A percentile compares a stretch with the other conserved stretches of the same genome.
Conservation (phyloP, 2,797 vertebrate species). For the Benthosema pterotum region DNA sequence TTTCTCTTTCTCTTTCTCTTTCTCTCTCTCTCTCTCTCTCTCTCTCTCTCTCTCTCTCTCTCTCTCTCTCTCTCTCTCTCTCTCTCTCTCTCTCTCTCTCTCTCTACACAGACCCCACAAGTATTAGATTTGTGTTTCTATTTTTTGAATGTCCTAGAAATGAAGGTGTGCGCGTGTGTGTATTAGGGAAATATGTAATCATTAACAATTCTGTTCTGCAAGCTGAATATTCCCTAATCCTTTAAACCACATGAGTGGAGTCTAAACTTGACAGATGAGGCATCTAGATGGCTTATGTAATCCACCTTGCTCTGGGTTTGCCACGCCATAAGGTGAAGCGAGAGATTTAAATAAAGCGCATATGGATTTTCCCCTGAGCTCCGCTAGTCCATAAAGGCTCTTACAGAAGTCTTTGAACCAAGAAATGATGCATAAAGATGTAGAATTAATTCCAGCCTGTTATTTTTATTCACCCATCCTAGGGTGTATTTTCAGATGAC, state of each 20-base stretch:
- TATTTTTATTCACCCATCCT: too few species aligned
- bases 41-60: too few species aligned
- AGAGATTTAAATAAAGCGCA: constrained; percentile 7
- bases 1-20: too few species aligned
- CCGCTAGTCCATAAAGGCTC: neutral
- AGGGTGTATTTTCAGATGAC: neutral
- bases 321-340: constrained; percentile 31
- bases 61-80: too few species aligned
- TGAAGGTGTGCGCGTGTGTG: constrained; percentile 10
- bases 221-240: constrained; percentile 26
- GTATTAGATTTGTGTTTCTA: constrained; percentile 12
- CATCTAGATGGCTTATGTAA: constrained; percentile 30
- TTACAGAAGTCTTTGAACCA: too few species aligned
- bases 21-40: too few species aligned
- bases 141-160: constrained; percentile 26
- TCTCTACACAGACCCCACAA: too few species aligned
- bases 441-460: too few species aligned
- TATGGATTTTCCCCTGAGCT: neutral
- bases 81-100: too few species aligned
- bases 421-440: too few species aligned
- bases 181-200: constrained; percentile 4
- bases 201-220: constrained; percentile 16
- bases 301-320: constrained; percentile 61
- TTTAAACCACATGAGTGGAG: constrained; percentile 39
- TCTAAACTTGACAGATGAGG: constrained; percentile 64